A percentile compares a stretch with the other conserved stretches of the same genome.
Conservation (phyloP, 2,797 vertebrate species). For the Chelmon rostratus region DNA sequence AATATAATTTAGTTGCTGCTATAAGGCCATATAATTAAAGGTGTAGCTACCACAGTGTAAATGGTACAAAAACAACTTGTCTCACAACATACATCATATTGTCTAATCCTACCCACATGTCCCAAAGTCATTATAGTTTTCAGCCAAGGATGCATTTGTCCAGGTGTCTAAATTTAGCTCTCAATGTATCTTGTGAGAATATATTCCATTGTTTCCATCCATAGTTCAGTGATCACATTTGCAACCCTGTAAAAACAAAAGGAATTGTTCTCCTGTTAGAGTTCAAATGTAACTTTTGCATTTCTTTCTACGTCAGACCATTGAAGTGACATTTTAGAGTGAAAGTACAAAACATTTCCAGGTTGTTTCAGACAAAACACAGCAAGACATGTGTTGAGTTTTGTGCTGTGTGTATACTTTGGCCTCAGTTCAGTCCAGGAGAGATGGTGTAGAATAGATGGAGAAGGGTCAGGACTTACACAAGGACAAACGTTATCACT, state of each 20-base stretch:
- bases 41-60: neutral
- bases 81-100: neutral
- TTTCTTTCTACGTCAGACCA: neutral
- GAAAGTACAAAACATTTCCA: neutral
- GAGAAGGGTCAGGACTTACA: neutral
- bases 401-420: neutral
- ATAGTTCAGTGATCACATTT: neutral
- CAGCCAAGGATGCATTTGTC: neutral
- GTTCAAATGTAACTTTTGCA: neutral
- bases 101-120: neutral
- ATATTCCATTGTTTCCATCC: neutral
- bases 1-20: neutral
- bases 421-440: neutral
- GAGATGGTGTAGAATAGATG: neutral
- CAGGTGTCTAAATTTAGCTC: neutral
- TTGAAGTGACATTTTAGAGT: neutral
- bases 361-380: neutral
- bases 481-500: neutral
- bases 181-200: neutral
- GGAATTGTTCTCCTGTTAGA: neutral
- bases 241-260: neutral
- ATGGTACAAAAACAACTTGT: neutral
- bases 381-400: neutral
- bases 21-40: neutral
- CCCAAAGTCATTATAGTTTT: neutral